Evolutionary conservation across 2,888 invertebrate species (phyloP).

Genomic region (Tetragonisca angustula): DNA sequence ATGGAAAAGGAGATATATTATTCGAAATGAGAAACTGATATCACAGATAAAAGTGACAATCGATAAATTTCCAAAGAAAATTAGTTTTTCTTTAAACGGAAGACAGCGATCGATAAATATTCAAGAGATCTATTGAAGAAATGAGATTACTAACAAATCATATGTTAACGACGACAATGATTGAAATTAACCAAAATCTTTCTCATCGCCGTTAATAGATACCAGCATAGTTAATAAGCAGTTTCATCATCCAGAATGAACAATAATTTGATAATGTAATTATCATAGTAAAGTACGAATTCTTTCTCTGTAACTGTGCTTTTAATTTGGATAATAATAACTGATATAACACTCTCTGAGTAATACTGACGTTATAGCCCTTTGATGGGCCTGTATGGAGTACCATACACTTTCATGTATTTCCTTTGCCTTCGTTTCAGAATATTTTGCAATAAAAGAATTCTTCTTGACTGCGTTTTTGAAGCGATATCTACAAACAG

Average conservation of each 20-base stretch:
- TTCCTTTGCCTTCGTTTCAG: not conserved
- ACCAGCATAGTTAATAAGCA: not conserved
- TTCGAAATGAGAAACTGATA: not conserved
- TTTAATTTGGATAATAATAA: too few relatives aligned
- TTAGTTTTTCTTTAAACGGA: not conserved
- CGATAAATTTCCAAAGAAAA: not conserved
- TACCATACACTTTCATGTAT: not conserved
- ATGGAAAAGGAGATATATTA: not conserved
- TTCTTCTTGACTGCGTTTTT: not conserved
- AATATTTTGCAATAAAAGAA: not conserved
- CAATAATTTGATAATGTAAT: not conserved
- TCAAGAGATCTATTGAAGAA: not conserved
- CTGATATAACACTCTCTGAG: not conserved
- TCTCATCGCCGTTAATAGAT: not conserved
- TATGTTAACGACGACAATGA: not conserved
- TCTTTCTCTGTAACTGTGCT: not conserved
- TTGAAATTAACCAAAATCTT: not conserved
- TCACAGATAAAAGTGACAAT: not conserved
- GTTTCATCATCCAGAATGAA: too few relatives aligned
- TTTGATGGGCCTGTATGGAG: not conserved
- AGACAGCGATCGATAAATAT: not conserved
- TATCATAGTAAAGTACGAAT: not conserved
- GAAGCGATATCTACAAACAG: constrained; percentile 14
- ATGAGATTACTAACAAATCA: not conserved
- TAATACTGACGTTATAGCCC: constrained; percentile 5